Evolutionary conservation across 2,797 vertebrate genomes (phyloP), one percentile per base, ranked within the genome.

Genomic region (Sternarchorhynchus goeldii): DNA sequence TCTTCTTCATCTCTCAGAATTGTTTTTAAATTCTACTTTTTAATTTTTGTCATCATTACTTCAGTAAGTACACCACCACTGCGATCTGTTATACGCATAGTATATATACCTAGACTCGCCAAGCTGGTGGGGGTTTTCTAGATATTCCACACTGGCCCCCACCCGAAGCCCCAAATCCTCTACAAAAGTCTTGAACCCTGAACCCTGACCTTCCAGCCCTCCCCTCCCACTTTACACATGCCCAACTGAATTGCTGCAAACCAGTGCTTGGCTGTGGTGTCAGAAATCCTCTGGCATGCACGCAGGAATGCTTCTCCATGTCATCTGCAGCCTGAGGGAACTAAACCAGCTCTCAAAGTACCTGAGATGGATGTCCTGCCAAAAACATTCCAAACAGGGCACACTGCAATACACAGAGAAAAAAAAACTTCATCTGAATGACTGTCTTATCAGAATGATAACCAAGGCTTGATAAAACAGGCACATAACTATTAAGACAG

Each of bases 391-490:
- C 12, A 6, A 29, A 14, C 31, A 31, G 65, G 65, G 21, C 21
- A 21, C 20, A 21, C 39, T 21, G 39, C 4, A 12, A 50, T 1
- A 4, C 4, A 36, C 34, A 36, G 10, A 14, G 10, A 14, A 67
- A 25, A 45, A 67, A 45, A 65, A 65, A 64, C 29, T 21, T 20
- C 5, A 21, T n/a, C 21, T 45, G 41, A 53, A 50, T 31, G 21
- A 2, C 36, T 67, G 12, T 67, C 29, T 25, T 41, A 36, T 21
- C 21, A 45, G 36, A 68, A 50, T 18, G 21, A 39, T 68, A 68
- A 41, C 45, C 41, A 50, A 53, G 66, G 3, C 66, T 69, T 55
- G 65, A 68, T 55, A 1, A 31, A 25, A 69, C 66, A 69, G 4
- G 45, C 66, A 69, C 16, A 50, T 68, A 68, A 39, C 18, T 67